A percentile compares a stretch with the other conserved stretches of the same genome.
Evolutionary conservation across 53 echinoderm and acorn worm genomes (phyloP).

Genomic region (Antedon mediterranea): DNA sequence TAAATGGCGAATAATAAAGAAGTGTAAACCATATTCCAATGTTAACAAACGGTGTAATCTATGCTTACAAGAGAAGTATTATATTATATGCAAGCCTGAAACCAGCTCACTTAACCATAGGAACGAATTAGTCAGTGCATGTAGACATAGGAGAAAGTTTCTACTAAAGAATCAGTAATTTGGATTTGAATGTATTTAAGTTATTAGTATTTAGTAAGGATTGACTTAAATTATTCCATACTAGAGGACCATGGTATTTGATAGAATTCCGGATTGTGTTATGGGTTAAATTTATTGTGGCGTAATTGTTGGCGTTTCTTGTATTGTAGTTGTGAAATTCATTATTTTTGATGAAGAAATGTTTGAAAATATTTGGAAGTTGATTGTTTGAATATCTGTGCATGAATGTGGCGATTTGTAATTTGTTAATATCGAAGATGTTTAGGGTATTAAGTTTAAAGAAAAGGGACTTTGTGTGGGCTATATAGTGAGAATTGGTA

Average conservation of each 20-base stretch:
- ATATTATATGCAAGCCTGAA: no score
- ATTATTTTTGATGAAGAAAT: background rate
- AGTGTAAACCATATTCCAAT: no score
- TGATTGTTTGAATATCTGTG: background rate
- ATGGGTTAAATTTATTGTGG: background rate
- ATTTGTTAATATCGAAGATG: background rate
- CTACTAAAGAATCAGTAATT: no score
- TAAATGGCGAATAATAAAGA: no score
- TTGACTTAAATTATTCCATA: background rate
- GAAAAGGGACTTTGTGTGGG: background rate
- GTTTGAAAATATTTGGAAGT: background rate
- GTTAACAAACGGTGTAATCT: no score
- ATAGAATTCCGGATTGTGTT: background rate
- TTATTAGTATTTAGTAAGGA: no score
- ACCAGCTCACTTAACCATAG: no score
- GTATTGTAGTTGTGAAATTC: background rate
- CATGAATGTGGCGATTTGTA: background rate
- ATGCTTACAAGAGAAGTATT: no score
- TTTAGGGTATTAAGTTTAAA: background rate
- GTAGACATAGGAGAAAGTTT: no score
- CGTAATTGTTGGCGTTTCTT: background rate
- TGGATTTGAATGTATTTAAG: no score
- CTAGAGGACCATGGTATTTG: background rate
- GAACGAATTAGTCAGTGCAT: no score
- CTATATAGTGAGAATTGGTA: background rate